Evolutionary conservation across 2,888 invertebrate genomes (phyloP), one percentile per base, ranked within the genome.

Genomic region (Orthonevra nobilis): DNA sequence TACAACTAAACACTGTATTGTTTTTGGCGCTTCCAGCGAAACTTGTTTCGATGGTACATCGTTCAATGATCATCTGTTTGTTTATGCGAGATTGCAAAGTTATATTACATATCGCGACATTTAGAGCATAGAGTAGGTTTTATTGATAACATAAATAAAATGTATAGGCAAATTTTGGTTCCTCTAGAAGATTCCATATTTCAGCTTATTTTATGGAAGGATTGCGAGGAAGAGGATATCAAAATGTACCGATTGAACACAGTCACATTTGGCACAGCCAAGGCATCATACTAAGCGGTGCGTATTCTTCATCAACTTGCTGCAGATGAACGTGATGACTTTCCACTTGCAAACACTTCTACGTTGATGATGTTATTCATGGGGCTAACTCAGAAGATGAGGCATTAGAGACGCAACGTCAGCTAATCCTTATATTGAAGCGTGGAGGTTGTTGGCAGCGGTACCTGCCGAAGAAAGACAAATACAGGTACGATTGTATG

Each of bases 21-120:
- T n/a, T n/a, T n/a, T n/a, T n/a, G n/a, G n/a, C n/a, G n/a, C n/a
- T n/a, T n/a, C n/a, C n/a, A n/a, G n/a, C n/a, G n/a, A n/a, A n/a
- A n/a, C n/a, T n/a, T n/a, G n/a, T n/a, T n/a, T n/a, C n/a, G n/a
- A n/a, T n/a, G n/a, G n/a, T n/a, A n/a, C n/a, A n/a, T 0, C 28
- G 23, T 48, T 72, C 5, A 42, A 74, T 28, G 63, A 81, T 3
- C 28, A 77, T 19, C 48, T 81, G 0, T 38, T 60, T 3, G 14
- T 46, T 20, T 74, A 77, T 1, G 70, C 81, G n/a, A 44, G 52
- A 9, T 30, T 81, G 3, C 82, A 81, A 26, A 56, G 44, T 32
- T 72, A 81, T 15, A 52, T 81, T 3, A 15, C 40, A 81, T 2
- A 48, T 81, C 34, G n/a, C n/a, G n/a, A n/a, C n/a, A n/a, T n/a